Base-by-base conservation (phyloP, 2,797 vertebrate species). In the Dryobates pubescens region DNA sequence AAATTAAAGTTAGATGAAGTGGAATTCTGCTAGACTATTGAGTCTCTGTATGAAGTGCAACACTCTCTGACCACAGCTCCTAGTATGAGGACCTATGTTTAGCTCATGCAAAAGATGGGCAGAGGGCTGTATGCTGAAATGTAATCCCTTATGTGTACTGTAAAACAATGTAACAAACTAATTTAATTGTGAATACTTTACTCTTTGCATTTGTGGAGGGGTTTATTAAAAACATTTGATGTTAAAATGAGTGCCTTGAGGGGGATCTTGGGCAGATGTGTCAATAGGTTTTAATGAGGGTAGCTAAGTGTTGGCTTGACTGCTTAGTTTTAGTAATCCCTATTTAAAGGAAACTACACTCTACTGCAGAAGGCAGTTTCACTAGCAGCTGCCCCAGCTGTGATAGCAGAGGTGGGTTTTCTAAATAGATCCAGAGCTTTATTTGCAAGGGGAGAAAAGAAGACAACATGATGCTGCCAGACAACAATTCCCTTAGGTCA, bases 201-300 rank as follows among this genome's bases (percentile, higher is more conserved):
- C 61, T 88, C 69, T 84, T 92, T 93, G 62, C 43, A 51, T 64
- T 95, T 77, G 47, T 29, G 47, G 65, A 88, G 58, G 24, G 34
- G 5, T 61, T 93, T 93, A 67, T 93, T 86, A 88, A 89, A 95
- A 92, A 51, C 67, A 73, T 63, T 89, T 89, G 79, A 75, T 88
- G 56, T 75, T 78, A 67, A 88, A 89, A 88, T 38, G n/a, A 12
- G 13, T 72, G 92, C 56, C 82, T 83, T 49, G 20, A 62, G 34
- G 59, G 61, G 57, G 12, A 71, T 71, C 61, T 62, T 54, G 57
- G 74, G 68, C 80, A 89, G 82, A 89, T 76, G 87, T 83, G 59
- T 64, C 85, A 70, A 41, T 67, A 73, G 34, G 22, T 91, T 94
- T 92, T 87, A 64, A 59, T 63, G 34, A 47, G 36, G 9, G 30